Evolutionary conservation across 37 sponge, comb jelly and placozoan genomes (phyloP).

Genomic region (Geodia barretti): DNA sequence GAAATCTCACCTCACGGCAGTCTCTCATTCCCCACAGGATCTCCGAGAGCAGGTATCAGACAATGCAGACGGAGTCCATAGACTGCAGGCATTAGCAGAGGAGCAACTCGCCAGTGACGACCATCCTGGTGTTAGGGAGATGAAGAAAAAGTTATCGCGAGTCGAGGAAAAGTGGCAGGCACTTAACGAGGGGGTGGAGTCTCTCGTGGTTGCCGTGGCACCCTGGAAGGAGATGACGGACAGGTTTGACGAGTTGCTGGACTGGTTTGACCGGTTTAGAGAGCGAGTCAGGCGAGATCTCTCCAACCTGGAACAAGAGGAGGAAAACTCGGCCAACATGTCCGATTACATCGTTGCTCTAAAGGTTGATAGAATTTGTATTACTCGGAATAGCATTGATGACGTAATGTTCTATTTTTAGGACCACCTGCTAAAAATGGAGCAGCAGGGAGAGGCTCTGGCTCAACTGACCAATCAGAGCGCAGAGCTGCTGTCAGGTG

Average conservation of each 20-base stretch:
- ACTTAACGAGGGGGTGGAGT: background rate
- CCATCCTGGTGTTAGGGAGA: background rate
- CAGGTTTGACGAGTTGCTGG: constrained; percentile 18
- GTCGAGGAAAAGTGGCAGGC: constrained; percentile 7
- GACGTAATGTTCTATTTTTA: too few species aligned
- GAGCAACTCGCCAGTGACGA: constrained; percentile 12
- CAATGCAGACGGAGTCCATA: too few species aligned
- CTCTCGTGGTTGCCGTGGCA: background rate
- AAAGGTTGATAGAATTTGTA: too few species aligned
- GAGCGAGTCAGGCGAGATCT: background rate
- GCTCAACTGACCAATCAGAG: background rate
- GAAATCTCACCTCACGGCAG: too few species aligned
- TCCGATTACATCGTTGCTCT: constrained; percentile 10
- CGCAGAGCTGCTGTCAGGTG: constrained; percentile 6
- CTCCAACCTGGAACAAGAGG: background rate
- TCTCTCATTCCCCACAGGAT: too few species aligned
- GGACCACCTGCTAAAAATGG: constrained; percentile 9
- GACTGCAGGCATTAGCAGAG: too few species aligned
- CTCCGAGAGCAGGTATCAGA: too few species aligned
- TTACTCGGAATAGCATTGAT: too few species aligned
- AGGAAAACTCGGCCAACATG: constrained; percentile 4
- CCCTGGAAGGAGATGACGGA: constrained; percentile 47
- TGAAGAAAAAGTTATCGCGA: background rate
- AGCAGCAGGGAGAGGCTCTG: background rate
- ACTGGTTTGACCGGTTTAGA: constrained; percentile 13